Base-by-base conservation (phyloP, 2,113 vertebrate genomes). In the Colinus virginianus region DNA sequence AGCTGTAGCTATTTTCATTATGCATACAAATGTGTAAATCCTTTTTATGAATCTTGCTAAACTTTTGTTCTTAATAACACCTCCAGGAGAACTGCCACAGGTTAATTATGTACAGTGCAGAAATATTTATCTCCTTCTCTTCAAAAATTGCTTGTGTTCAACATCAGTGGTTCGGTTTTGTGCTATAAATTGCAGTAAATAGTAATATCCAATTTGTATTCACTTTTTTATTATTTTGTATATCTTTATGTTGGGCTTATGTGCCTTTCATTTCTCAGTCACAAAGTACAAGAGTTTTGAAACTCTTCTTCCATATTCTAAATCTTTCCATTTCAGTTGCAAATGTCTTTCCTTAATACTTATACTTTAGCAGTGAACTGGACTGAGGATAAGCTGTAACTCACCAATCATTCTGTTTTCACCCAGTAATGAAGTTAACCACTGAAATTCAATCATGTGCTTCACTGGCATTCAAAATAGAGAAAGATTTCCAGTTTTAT, bases 21-120 rank as follows among this genome's bases (percentile, higher is more conserved):
- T 68, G 51, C 69, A 72, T 62, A 78, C 89, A 76, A 87, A 62
- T 62, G 23, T 68, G 67, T 95, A 76, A 94, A 92, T 91, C 67
- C 48, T 58, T 89, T 95, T 58, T 66, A 36, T 36, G 48, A 82
- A 58, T 66, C 62, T 84, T 91, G n/a, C 20, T 76, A 68, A 87
- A 59, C 53, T 76, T 53, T 89, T 87, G 25, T 48, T 84, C n/a
- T 89, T 87, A 13, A 22, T 89, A 84, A 87, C 78, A 72, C 48
- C 51, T 84, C 51, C 34, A 76, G 89, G 40, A 87, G 69, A 84
- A 87, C 58, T n/a, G 55, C 7, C n/a, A 40, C 34, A 5, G 1
- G 36, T 88, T 84, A 87, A 62, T 92, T 79, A 69, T 28, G 2
- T 70, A 8, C 22, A 23, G 2, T 30, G 20, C 26, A 64, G 45